Evolutionary conservation across 2,888 invertebrate genomes (phyloP).

Genomic region (Chalcis sispes): DNA sequence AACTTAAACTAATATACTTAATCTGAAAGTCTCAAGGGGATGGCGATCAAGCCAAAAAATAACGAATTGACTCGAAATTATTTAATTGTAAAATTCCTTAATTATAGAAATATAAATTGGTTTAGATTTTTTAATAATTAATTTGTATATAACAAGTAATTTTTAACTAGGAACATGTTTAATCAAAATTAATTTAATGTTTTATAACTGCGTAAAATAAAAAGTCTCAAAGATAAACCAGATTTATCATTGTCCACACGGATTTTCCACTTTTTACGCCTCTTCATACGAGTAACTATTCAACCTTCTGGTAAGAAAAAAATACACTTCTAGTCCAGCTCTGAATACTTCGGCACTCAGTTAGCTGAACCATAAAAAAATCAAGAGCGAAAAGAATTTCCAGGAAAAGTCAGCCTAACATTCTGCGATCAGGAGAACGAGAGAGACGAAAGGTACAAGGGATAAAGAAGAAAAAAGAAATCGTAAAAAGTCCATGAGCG

Average conservation of each 20-base stretch:
- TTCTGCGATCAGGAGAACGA: background rate
- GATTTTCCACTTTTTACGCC: background rate
- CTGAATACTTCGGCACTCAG: conserved; percentile 41
- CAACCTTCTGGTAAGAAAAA: background rate
- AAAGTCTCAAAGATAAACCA: background rate
- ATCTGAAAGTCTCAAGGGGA: no score
- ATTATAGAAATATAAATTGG: no score
- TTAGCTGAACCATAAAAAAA: conserved; percentile 22
- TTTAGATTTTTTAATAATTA: no score
- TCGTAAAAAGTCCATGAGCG: conserved; percentile 10
- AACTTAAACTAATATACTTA: no score
- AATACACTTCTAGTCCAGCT: background rate
- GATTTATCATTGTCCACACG: conserved; percentile 15
- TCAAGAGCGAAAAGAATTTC: background rate
- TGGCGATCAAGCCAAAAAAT: no score
- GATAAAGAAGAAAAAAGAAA: conserved; percentile 1
- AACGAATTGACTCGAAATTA: no score
- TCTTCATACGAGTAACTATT: background rate
- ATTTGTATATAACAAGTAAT: no score
- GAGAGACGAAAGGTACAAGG: background rate
- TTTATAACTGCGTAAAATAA: background rate
- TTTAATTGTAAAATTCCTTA: no score
- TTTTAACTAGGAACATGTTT: background rate
- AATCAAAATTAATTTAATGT: no score
- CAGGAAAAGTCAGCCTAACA: background rate